Percentiles rank a stretch among this genome's conserved stretches.
phyloP scores from a whole-genome alignment of 2,113 vertebrate genomes.

The Coptodon rendalli region DNA sequence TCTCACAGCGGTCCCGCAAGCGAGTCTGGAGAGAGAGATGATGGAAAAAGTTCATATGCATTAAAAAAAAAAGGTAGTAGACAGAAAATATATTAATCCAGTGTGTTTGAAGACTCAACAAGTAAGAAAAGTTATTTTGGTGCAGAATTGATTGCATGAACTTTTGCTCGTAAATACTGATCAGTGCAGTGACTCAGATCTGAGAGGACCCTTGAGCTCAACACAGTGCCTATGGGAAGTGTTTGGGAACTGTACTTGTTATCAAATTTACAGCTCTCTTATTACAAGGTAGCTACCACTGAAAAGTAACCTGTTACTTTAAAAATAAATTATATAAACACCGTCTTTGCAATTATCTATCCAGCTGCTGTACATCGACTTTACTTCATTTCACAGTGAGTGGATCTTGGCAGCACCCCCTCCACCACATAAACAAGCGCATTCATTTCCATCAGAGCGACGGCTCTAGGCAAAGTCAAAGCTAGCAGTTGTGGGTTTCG shows the following conservation, averaged over 20 bases:
- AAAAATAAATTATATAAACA: background rate
- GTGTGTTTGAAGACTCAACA: background rate
- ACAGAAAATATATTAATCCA: background rate
- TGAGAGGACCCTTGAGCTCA: background rate
- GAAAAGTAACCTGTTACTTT: background rate
- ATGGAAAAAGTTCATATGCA: background rate
- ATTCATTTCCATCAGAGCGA: background rate
- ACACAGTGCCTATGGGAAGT: background rate
- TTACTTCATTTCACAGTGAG: background rate
- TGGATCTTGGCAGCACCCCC: background rate
- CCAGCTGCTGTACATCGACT: background rate
- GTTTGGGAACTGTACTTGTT: background rate
- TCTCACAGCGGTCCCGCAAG: slow-evolving; percentile 90
- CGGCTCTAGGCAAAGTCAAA: background rate
- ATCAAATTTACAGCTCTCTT: background rate
- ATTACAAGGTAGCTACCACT: background rate
- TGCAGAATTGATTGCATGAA: background rate
- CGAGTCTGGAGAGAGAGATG: slow-evolving; percentile 76
- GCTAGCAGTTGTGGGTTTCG: background rate
- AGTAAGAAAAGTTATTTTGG: background rate
- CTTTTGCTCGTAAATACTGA: background rate
- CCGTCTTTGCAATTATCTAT: background rate
- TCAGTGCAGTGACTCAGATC: background rate
- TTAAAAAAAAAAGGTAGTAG: background rate
- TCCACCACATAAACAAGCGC: background rate